These are phyloP conservation scores for Drosophila trapezifrons DNA, from an alignment of 1,140 invertebrate genomes.

Conservation along the genomic window DNA sequence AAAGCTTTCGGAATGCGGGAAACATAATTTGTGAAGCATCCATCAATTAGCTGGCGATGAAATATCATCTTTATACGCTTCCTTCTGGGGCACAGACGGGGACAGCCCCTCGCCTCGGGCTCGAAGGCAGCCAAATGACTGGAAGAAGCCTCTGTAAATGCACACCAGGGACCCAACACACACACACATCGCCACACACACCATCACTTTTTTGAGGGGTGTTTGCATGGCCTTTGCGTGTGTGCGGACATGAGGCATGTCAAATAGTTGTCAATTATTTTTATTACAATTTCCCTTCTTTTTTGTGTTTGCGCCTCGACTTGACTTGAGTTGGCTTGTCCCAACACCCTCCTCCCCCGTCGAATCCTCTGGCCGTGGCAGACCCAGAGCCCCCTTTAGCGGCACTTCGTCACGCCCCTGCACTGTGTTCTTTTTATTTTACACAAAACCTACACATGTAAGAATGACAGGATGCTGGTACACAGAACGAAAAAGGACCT, in stretches of 20 bases:
- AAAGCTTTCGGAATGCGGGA: constrained; percentile 14
- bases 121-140: constrained; percentile 45
- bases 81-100: not conserved
- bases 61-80: constrained; percentile 18
- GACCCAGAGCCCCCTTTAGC: constrained; percentile 27
- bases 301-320: constrained; percentile 52
- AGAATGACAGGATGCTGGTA: constrained; percentile 15
- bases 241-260: constrained; percentile 80
- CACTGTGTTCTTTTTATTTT: constrained; percentile 38
- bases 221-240: constrained; percentile 65
- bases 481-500: constrained; percentile 7
- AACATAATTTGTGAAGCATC: constrained; percentile 33
- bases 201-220: not conserved
- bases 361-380: too few relatives aligned
- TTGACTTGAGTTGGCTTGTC: constrained; percentile 36
- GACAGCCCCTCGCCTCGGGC: not conserved
- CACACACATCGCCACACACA: not conserved
- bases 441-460: constrained; percentile 32
- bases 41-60: constrained; percentile 38
- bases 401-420: constrained; percentile 41
- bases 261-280: constrained; percentile 83
- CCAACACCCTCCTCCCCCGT: too few relatives aligned
- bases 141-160: constrained; percentile 61
- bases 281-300: constrained; percentile 77
- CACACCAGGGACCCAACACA: constrained; percentile 62